Percentiles rank a stretch among this genome's conserved stretches.
Conservation (phyloP, 2,888 invertebrate genomes). For the Apoda limacodes region DNA sequence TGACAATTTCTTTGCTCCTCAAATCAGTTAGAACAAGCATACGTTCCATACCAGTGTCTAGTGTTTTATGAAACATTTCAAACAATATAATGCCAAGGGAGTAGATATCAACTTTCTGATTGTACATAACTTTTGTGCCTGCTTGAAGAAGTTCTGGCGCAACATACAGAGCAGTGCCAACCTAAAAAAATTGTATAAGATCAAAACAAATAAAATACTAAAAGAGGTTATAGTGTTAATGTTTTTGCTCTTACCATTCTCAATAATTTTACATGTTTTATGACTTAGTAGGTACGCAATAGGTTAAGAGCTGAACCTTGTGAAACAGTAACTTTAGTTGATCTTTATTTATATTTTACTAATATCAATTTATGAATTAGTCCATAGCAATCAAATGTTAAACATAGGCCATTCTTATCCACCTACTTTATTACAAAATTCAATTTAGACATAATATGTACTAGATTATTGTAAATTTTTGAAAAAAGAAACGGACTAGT, state of each 20-base stretch:
- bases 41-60: conserved; percentile 91
- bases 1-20: conserved; percentile 73
- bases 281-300: no score
- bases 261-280: no score
- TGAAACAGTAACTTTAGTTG: background rate
- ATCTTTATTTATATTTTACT: no score
- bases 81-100: conserved; percentile 93
- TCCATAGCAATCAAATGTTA: no score
- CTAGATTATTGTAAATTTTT: no score
- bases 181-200: conserved; percentile 42
- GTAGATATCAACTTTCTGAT: conserved; percentile 91
- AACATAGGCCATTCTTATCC: no score
- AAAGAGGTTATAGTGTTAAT: no score
- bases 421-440: no score
- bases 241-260: no score
- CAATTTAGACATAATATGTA: no score
- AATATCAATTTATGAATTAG: no score
- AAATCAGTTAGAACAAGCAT: conserved; percentile 80
- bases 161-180: conserved; percentile 95
- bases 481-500: no score
- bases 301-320: background rate
- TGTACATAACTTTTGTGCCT: conserved; percentile 79
- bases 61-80: conserved; percentile 92
- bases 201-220: conserved; percentile 4
- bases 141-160: conserved; percentile 89